Evolutionary conservation across 64 coral and sea anemone species (phyloP).

Genomic region (Montipora foliosa): DNA sequence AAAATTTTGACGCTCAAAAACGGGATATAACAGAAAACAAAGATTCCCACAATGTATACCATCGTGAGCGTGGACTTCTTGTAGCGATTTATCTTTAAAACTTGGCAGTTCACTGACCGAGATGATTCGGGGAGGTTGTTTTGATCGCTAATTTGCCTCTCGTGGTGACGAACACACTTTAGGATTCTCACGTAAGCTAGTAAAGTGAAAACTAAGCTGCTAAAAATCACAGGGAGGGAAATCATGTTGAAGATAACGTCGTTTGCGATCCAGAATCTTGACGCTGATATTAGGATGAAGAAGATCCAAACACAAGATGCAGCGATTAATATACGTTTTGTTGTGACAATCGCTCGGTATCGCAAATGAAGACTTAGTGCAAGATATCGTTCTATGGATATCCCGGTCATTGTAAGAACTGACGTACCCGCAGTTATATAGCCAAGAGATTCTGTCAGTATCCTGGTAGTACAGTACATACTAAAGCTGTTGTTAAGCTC

Average conservation of each 20-base stretch:
- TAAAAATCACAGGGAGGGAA: neutral
- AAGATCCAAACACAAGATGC: neutral
- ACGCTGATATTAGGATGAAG: conserved; percentile 14
- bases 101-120: neutral
- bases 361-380: conserved; percentile 52
- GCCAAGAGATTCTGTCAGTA: conserved; percentile 17
- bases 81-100: conserved; percentile 19
- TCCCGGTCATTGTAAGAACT: conserved; percentile 16
- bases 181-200: conserved; percentile 35
- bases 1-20: conserved; percentile 52
- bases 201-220: conserved; percentile 29
- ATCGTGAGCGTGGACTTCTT: conserved; percentile 76
- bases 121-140: neutral
- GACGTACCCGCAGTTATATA: conserved; percentile 37
- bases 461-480: conserved; percentile 46
- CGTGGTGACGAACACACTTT: conserved; percentile 51
- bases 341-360: conserved; percentile 44
- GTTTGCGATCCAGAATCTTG: conserved; percentile 30
- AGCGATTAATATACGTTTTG: conserved; percentile 9
- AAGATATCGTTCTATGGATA: conserved; percentile 52
- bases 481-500: conserved; percentile 28
- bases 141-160: conserved; percentile 30
- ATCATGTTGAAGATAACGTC: conserved; percentile 11
- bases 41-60: conserved; percentile 59
- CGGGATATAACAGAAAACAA: conserved; percentile 66